These are phyloP conservation scores for Pogonomyrmex barbatus DNA, from an alignment of 1,140 invertebrate genomes.

Conservation along the genomic window DNA sequence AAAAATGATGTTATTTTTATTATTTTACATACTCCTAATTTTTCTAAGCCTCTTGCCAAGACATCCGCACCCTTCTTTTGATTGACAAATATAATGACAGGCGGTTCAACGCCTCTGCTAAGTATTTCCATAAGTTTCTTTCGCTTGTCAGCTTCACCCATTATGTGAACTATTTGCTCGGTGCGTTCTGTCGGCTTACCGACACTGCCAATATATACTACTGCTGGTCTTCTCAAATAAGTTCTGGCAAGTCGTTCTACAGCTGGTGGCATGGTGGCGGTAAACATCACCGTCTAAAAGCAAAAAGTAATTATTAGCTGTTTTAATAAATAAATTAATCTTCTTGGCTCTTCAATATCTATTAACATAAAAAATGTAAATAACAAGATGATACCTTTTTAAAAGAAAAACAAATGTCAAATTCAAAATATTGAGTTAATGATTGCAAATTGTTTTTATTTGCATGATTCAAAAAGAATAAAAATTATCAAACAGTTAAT, in stretches of 20 bases:
- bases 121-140: constrained; percentile 95
- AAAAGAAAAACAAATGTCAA: background rate
- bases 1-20: background rate
- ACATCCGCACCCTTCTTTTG: constrained; percentile 99
- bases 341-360: background rate
- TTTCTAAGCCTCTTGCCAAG: constrained; percentile 98
- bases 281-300: constrained; percentile 99
- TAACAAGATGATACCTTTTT: background rate
- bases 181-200: constrained; percentile 99
- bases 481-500: constrained; percentile 18
- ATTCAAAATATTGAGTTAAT: background rate
- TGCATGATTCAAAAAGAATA: background rate
- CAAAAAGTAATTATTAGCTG: constrained; percentile 35
- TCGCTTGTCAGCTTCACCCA: constrained; percentile 97
- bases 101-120: constrained; percentile 95
- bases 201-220: constrained; percentile 99
- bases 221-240: constrained; percentile 97
- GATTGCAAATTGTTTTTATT: background rate
- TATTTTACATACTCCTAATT: constrained; percentile 91
- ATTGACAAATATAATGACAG: constrained; percentile 99
- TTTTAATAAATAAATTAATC: background rate
- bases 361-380: background rate
- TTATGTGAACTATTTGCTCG: constrained; percentile 98
- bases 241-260: constrained; percentile 98
- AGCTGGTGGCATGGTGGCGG: constrained; percentile 99